phyloP scores from a whole-genome alignment of 2,113 vertebrate species.

The Anser brachyrhynchus region DNA sequence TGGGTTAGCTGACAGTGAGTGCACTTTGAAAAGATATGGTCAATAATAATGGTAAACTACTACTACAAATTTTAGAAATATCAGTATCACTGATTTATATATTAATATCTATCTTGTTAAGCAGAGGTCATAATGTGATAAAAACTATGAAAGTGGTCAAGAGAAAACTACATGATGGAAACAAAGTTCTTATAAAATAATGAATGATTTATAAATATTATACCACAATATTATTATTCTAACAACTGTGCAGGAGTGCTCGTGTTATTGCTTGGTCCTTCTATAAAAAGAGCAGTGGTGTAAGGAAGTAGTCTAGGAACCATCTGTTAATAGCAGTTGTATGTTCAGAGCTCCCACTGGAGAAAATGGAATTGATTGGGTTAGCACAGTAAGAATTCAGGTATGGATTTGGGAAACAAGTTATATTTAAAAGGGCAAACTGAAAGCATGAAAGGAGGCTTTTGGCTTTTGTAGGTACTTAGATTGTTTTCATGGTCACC shows the following conservation, averaged over 20 bases:
- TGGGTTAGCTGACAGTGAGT: background rate
- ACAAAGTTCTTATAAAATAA: background rate
- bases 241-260: background rate
- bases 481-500: background rate
- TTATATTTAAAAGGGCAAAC: background rate
- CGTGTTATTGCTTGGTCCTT: background rate
- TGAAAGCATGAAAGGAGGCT: background rate
- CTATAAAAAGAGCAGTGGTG: background rate
- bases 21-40: background rate
- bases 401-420: background rate
- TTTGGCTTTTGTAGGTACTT: background rate
- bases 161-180: background rate
- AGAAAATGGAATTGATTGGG: background rate
- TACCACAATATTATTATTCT: background rate
- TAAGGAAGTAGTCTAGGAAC: background rate
- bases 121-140: background rate
- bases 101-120: background rate
- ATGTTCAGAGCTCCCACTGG: background rate
- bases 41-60: background rate
- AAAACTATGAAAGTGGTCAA: background rate
- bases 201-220: background rate
- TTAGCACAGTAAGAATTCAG: background rate
- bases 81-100: background rate
- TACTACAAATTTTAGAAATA: background rate
- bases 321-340: background rate